Base-by-base conservation (phyloP, 92 coral and sea anemone genomes). In the Siderastrea siderea region DNA sequence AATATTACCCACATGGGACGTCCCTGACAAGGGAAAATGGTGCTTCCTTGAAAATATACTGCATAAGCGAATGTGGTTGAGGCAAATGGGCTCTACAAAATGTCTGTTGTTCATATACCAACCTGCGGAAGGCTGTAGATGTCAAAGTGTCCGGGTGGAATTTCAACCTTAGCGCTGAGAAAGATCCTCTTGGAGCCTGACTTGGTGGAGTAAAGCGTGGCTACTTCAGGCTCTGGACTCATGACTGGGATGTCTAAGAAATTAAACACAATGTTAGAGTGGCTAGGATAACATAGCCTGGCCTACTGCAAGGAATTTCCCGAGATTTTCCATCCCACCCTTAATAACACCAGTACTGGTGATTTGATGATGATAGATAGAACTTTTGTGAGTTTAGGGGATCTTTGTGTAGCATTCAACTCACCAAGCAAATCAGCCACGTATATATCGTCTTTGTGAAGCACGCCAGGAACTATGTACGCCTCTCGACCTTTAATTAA, bases 61-160 rank as follows among this genome's bases (percentile, higher is more conserved):
- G 38, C 38, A 26, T 26, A 26, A 26, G 38, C 38, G 38, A 26
- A 26, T 26, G 38, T 26, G 38, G 38, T 26, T 26, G 38, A 26
- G 38, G 14, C 6, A 64, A 64, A 68, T 68, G 46, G 11, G 47
- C 1, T n/a, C 16, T 68, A 68, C 9, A 59, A 13, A 13, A 59
- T 67, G 45, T 5, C 46, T 12, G 71, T 67, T 6, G 71, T 5
- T 11, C 50, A 44, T 67, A 16, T 50, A 71, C 94, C 14, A 11
- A 97, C 99, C 94, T 97, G 99, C 38, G 98, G 98, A 75, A 97
- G 88, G 70, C 99, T 97, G 83, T 95, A 97, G 75, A 97, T 93
- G 72, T 97, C 99, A 63, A 96, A 95, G 72, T 96, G 94, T 68
- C 99, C 98, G 0, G 96, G 97, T 26, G 99, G 99, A 65, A 96